Percentiles rank a stretch among this genome's conserved stretches.
Evolutionary conservation across 2,888 invertebrate species (phyloP).

Genomic region (Philereme transversata): DNA sequence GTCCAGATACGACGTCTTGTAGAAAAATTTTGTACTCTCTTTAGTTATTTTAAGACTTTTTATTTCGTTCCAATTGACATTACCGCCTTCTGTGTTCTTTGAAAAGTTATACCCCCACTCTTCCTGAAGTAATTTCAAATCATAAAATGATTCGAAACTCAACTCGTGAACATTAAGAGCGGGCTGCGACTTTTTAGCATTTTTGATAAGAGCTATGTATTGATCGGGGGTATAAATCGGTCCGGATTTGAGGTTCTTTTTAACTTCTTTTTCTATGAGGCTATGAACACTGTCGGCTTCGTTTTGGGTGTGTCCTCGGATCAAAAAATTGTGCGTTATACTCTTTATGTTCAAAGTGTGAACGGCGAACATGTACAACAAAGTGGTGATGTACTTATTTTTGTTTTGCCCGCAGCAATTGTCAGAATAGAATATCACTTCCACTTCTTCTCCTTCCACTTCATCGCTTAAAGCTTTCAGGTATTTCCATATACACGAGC

Average conservation of each 20-base stretch:
- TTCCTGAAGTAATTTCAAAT: slow-evolving; percentile 36
- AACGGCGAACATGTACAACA: slow-evolving; percentile 39
- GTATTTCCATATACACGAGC: slow-evolving; percentile 20
- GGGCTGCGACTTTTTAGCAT: slow-evolving; percentile 27
- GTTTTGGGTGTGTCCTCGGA: slow-evolving; percentile 53
- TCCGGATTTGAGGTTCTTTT: slow-evolving; percentile 24
- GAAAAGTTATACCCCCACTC: slow-evolving; percentile 40
- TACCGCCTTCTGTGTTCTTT: slow-evolving; percentile 28
- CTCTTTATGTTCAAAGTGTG: slow-evolving; percentile 35
- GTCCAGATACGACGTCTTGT: slow-evolving; percentile 35
- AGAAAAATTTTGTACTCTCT: slow-evolving; percentile 16
- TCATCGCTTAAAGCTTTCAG: slow-evolving; percentile 16
- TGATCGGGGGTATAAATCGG: slow-evolving; percentile 24
- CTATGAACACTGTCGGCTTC: slow-evolving; percentile 39
- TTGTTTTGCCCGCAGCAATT: slow-evolving; percentile 49
- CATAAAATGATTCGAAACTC: slow-evolving; percentile 31
- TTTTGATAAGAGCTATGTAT: slow-evolving; percentile 21
- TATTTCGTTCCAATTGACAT: slow-evolving; percentile 38
- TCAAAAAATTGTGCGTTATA: slow-evolving; percentile 51
- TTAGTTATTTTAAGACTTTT: slow-evolving; percentile 33
- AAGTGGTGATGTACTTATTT: slow-evolving; percentile 40
- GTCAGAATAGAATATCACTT: slow-evolving; percentile 47
- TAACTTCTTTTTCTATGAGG: slow-evolving; percentile 25
- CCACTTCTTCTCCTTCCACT: slow-evolving; percentile 12
- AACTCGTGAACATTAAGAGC: slow-evolving; percentile 35